Evolutionary conservation across 2,797 vertebrate species (phyloP).

Genomic region (Pseudochirops corinnae): DNA sequence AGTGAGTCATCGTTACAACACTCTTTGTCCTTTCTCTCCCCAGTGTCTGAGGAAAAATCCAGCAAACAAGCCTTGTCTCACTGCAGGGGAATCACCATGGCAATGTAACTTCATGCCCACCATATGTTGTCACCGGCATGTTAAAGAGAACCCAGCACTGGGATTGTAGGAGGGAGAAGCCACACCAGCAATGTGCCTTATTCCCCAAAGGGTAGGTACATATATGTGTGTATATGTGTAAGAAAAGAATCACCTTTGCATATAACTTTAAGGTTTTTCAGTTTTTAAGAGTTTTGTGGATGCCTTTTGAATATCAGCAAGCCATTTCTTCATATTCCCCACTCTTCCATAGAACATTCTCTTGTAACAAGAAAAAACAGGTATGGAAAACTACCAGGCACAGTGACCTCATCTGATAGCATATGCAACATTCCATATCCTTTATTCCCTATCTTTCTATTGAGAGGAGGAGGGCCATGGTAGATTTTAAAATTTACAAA

Average conservation of each 20-base stretch:
- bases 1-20: conserved; percentile 52
- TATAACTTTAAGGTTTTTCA: background rate
- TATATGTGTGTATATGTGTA: background rate
- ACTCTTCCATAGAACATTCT: background rate
- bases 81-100: conserved; percentile 43
- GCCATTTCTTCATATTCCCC: background rate
- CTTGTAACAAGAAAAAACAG: background rate
- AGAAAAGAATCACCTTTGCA: background rate
- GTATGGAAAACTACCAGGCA: background rate
- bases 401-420: background rate
- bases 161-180: conserved; percentile 44
- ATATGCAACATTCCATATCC: background rate
- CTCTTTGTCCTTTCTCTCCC: conserved; percentile 28
- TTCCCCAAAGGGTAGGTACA: background rate
- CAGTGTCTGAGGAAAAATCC: conserved; percentile 42
- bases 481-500: background rate
- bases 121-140: conserved; percentile 30
- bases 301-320: background rate
- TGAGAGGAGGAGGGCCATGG: background rate
- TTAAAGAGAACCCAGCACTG: conserved; percentile 41
- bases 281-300: background rate
- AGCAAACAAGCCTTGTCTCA: conserved; percentile 52
- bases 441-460: background rate
- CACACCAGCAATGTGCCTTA: conserved; percentile 50
- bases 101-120: conserved; percentile 20